phyloP scores from a whole-genome alignment of 2,113 vertebrate species.

The Glareola pratincola region DNA sequence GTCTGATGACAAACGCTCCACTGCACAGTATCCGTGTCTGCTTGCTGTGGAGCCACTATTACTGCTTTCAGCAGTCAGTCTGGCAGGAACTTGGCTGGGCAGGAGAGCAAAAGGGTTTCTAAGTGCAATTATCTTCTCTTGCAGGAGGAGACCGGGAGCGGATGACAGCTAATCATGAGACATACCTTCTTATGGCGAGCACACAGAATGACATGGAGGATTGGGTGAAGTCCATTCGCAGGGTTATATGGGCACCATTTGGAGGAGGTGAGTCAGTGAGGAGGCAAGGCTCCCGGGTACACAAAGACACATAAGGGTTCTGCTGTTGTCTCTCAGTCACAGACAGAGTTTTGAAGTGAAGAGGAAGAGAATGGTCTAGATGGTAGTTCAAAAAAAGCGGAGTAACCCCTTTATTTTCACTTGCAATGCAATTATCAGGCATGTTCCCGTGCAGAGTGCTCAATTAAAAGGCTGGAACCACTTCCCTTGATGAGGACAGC shows the following conservation, averaged over 20 bases:
- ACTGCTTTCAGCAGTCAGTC: not conserved
- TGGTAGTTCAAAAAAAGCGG: not conserved
- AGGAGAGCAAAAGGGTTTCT: not conserved
- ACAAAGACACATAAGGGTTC: not conserved
- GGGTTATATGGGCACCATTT: conserved; percentile 98
- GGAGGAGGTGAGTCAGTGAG: conserved; percentile 88
- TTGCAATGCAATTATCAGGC: not conserved
- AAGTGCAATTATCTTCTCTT: conserved; percentile 38
- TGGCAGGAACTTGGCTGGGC: not conserved
- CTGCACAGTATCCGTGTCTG: not conserved
- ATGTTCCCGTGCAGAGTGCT: not conserved
- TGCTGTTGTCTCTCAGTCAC: not conserved
- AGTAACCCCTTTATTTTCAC: not conserved
- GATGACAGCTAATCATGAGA: conserved; percentile 99
- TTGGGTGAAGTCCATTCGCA: conserved; percentile 96
- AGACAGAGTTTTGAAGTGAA: not conserved
- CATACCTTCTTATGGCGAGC: conserved; percentile 98
- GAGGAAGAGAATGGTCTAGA: not conserved
- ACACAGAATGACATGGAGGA: conserved; percentile 99
- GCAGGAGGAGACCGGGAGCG: conserved; percentile 93
- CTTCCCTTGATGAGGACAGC: not conserved
- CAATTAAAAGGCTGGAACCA: not conserved
- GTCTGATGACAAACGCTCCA: not conserved
- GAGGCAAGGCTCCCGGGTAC: not conserved
- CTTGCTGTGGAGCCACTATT: not conserved